Evolutionary conservation across 30 jellyfish, hydroid and myxozoan species (phyloP), one percentile per base, ranked within the genome.

Genomic region (Calvadosia cruxmelitensis): DNA sequence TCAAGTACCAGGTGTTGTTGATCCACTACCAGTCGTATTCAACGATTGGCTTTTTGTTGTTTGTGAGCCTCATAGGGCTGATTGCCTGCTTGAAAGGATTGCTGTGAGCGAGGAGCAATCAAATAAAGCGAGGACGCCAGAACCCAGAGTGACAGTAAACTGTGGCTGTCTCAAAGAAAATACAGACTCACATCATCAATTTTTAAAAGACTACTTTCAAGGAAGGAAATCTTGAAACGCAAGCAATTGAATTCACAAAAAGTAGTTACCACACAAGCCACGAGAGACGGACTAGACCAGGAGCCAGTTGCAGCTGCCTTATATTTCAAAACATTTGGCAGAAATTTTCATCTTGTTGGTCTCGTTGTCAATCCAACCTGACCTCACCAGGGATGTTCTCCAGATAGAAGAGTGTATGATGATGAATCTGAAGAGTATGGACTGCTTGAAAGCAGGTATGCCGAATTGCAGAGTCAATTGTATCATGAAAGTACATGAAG

Each of bases 181-280:
- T 77, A 77, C 24, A 34, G 78, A 69, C 23, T 69, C 12, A 69
- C 78, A 34, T 77, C 78, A 12, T 69, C 78, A 48, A 69, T 34
- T 16, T 0, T 69, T n/a, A 34, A 48, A 48, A 31, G 77, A 33
- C 35, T 69, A 12, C 49, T 34, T 28, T 34, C 78, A 12, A 25
- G 0, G 49, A 12, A 16, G 49, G 0, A 27, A 10, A 77, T 34
- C 24, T 49, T 10, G 25, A 33, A 23, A 35, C 12, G 34, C 25
- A 69, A 34, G 34, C 35, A 31, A 69, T 7, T 69, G 0, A 69
- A 0, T 33, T 61, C 31, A 13, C 12, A 13, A n/a, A n/a, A n/a
- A n/a, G n/a, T n/a, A n/a, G n/a, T n/a, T n/a, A n/a, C n/a, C n/a
- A n/a, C n/a, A n/a, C n/a, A n/a, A n/a, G n/a, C n/a, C n/a, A n/a